These are phyloP conservation scores for Syngnathus scovelli DNA, from an alignment of 2,113 vertebrate genomes.

Conservation along the genomic window DNA sequence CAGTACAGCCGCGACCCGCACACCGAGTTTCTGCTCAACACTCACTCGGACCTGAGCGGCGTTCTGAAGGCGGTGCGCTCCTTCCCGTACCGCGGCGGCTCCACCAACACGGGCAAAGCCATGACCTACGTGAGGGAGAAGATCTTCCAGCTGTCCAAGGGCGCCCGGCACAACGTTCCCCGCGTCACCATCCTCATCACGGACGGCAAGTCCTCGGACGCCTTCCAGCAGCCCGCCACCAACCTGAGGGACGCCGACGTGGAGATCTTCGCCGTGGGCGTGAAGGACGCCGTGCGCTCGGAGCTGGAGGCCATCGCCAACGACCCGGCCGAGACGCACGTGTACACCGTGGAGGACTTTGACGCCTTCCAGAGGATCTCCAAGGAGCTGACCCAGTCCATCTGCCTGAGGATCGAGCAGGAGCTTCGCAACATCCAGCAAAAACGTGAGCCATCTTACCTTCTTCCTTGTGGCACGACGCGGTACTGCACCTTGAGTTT, in stretches of 20 bases:
- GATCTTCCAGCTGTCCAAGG: slow-evolving; percentile 79
- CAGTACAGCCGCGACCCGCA: slow-evolving; percentile 95
- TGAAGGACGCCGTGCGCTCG: slow-evolving; percentile 91
- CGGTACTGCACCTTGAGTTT: too few relatives aligned
- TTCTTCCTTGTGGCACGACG: background rate
- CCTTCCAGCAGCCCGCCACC: slow-evolving; percentile 87
- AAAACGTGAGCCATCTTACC: slow-evolving; percentile 76
- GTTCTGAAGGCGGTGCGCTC: slow-evolving; percentile 85
- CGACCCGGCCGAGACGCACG: slow-evolving; percentile 82
- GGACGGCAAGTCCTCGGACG: slow-evolving; percentile 96
- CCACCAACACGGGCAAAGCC: slow-evolving; percentile 95
- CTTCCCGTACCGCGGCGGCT: slow-evolving; percentile 95
- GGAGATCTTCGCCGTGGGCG: slow-evolving; percentile 95
- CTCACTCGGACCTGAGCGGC: slow-evolving; percentile 76
- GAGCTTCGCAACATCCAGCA: slow-evolving; percentile 82
- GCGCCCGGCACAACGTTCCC: slow-evolving; percentile 84
- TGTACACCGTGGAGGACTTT: slow-evolving; percentile 97
- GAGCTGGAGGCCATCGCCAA: slow-evolving; percentile 94
- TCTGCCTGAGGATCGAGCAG: slow-evolving; percentile 93
- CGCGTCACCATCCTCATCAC: slow-evolving; percentile 96
- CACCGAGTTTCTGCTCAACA: slow-evolving; percentile 91
- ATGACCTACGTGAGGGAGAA: slow-evolving; percentile 94
- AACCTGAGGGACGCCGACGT: slow-evolving; percentile 83
- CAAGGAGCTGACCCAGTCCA: slow-evolving; percentile 90
- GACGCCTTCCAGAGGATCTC: slow-evolving; percentile 97